These are phyloP conservation scores for Aproaerema taeniolella DNA, from an alignment of 2,888 invertebrate species.

Conservation along the genomic window DNA sequence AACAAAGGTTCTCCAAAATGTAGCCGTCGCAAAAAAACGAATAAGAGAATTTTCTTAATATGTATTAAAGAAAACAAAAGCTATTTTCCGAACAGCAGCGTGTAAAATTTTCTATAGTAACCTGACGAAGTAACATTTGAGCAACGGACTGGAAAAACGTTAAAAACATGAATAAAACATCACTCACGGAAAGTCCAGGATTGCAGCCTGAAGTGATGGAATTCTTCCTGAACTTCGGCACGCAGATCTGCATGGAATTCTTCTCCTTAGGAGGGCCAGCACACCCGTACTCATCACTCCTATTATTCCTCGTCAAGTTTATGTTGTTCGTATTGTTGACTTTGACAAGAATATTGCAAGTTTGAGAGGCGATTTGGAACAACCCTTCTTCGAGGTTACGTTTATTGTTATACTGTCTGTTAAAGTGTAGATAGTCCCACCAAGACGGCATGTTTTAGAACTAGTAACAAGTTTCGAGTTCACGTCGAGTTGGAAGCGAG, in stretches of 20 bases:
- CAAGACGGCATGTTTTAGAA: constrained; percentile 73
- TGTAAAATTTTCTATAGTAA: too few species aligned
- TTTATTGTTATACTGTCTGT: constrained; percentile 70
- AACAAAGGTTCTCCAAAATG: too few species aligned
- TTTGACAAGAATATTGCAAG: constrained; percentile 86
- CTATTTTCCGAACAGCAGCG: too few species aligned
- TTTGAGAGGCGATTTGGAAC: constrained; percentile 87
- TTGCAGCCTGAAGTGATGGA: constrained; percentile 74
- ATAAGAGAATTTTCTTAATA: too few species aligned
- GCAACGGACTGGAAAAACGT: too few species aligned
- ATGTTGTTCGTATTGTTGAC: constrained; percentile 87
- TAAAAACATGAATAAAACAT: too few species aligned
- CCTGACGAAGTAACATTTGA: too few species aligned
- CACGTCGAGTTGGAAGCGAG: constrained; percentile 1
- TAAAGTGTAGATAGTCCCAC: constrained; percentile 79
- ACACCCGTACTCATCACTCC: constrained; percentile 79
- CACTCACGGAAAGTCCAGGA: constrained; percentile 79
- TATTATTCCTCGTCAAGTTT: constrained; percentile 80
- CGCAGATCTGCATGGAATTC: constrained; percentile 74
- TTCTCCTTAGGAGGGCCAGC: constrained; percentile 60
- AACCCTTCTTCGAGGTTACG: constrained; percentile 85
- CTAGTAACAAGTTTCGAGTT: not conserved
- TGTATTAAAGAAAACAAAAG: too few species aligned
- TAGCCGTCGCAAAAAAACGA: too few species aligned
- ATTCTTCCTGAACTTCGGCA: constrained; percentile 73